phyloP scores from a whole-genome alignment of 2,113 vertebrate genomes.

The Microcebus murinus region DNA sequence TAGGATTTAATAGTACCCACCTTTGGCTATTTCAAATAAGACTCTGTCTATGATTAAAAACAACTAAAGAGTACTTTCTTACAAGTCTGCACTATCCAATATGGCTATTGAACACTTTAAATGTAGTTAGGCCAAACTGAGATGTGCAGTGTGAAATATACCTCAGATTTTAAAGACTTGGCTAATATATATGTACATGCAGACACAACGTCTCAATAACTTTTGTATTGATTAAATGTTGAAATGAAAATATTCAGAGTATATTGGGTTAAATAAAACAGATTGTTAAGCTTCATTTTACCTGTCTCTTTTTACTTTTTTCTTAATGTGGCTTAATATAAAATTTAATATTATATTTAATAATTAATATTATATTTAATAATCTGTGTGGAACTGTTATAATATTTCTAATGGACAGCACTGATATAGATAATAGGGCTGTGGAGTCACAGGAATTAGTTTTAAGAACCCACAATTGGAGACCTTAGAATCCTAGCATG shows the following conservation, averaged over 20 bases:
- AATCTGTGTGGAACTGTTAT: background rate
- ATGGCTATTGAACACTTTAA: background rate
- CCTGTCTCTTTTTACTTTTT: background rate
- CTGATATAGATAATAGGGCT: background rate
- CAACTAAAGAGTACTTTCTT: background rate
- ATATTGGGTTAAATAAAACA: background rate
- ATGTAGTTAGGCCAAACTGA: background rate
- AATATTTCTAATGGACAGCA: background rate
- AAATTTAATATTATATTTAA: background rate
- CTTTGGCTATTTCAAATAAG: background rate
- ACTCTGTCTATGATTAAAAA: constrained; percentile 15
- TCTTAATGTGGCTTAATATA: background rate
- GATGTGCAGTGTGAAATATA: background rate
- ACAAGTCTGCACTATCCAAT: background rate
- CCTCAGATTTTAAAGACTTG: background rate
- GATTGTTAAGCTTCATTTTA: background rate
- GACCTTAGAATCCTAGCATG: background rate
- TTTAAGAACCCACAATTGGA: background rate
- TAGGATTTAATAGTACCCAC: background rate
- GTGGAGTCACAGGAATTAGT: background rate
- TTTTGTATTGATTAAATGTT: constrained; percentile 34
- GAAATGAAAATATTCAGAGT: constrained; percentile 37
- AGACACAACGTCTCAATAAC: background rate
- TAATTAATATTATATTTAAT: too few relatives aligned
- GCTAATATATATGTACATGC: background rate